These are phyloP conservation scores for Hassar affinis DNA, from an alignment of 2,113 vertebrate species.

Conservation along the genomic window DNA sequence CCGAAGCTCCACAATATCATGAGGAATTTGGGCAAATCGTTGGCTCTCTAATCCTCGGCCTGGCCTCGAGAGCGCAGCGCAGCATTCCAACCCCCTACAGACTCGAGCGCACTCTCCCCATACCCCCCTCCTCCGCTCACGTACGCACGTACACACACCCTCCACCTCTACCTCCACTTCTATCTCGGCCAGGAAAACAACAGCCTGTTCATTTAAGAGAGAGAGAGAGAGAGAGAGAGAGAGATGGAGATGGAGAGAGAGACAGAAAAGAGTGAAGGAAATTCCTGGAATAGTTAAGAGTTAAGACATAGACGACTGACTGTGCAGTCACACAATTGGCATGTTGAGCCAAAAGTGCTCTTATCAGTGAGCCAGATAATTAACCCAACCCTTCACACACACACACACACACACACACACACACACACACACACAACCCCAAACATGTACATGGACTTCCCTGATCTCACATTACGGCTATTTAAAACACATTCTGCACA, in stretches of 20 bases:
- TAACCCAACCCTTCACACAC: slow-evolving; percentile 40
- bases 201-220: slow-evolving; percentile 21
- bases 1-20: slow-evolving; percentile 43
- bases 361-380: slow-evolving; percentile 52
- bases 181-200: slow-evolving; percentile 41
- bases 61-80: slow-evolving; percentile 32
- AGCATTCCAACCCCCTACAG: slow-evolving; percentile 52
- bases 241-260: not conserved
- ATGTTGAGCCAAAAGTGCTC: slow-evolving; percentile 45
- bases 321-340: slow-evolving; percentile 41
- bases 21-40: slow-evolving; percentile 49
- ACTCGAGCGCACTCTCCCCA: slow-evolving; percentile 6
- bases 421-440: too few species aligned
- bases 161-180: slow-evolving; percentile 15
- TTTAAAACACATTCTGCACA: not conserved
- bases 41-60: slow-evolving; percentile 38
- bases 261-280: slow-evolving; percentile 44
- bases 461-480: slow-evolving; percentile 23
- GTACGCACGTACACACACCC: slow-evolving; percentile 11
- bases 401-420: slow-evolving; percentile 3
- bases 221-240: slow-evolving; percentile 7
- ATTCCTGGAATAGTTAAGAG: slow-evolving; percentile 57
- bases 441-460: slow-evolving; percentile 8
- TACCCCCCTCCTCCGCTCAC: slow-evolving; percentile 6
- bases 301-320: slow-evolving; percentile 42